These are phyloP conservation scores for Melanogrammus aeglefinus DNA, from an alignment of 2,797 vertebrate genomes.

Conservation along the genomic window DNA sequence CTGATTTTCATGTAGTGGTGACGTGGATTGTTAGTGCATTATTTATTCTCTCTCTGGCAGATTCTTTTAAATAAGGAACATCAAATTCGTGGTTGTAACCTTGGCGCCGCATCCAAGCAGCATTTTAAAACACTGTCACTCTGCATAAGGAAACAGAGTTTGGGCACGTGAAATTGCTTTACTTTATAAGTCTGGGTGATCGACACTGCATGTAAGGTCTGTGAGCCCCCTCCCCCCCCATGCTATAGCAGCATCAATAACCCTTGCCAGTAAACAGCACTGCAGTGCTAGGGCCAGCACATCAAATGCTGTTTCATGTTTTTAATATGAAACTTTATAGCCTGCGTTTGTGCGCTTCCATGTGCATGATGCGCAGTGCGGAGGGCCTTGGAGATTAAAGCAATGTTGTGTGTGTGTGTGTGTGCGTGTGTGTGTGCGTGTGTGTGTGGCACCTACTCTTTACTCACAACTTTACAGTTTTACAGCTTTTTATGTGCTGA, in stretches of 20 bases:
- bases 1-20: slow-evolving; percentile 48
- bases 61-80: slow-evolving; percentile 66
- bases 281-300: not conserved
- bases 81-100: slow-evolving; percentile 56
- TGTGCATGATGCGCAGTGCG: not conserved
- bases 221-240: not conserved
- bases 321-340: not conserved
- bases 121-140: slow-evolving; percentile 15
- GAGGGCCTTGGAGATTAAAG: not conserved
- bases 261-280: not conserved
- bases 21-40: slow-evolving; percentile 61
- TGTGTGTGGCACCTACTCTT: not conserved
- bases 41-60: slow-evolving; percentile 63
- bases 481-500: not conserved
- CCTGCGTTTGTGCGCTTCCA: not conserved
- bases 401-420: not conserved
- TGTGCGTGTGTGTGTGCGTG: not conserved
- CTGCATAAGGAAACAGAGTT: not conserved
- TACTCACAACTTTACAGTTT: not conserved
- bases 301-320: not conserved
- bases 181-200: not conserved
- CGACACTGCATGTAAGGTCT: not conserved
- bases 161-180: not conserved
- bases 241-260: not conserved
- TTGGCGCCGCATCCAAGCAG: slow-evolving; percentile 48